Evolutionary conservation across 2,113 vertebrate genomes (phyloP).

Genomic region (Guaruba guarouba): DNA sequence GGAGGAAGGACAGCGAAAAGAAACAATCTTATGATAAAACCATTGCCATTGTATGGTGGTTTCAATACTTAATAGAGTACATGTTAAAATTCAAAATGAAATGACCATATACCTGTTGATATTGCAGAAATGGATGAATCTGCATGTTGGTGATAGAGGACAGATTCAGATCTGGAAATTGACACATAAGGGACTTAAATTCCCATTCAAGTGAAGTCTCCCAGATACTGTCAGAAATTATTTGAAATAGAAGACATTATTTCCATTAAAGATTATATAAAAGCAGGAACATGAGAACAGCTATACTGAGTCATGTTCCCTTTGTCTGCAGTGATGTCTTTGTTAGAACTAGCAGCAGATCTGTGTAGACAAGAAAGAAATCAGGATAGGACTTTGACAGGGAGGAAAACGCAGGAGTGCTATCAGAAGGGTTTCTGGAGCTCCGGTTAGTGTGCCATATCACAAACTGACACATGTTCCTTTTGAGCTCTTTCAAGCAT

Average conservation of each 20-base stretch:
- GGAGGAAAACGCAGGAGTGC: background rate
- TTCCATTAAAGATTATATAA: background rate
- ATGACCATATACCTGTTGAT: accelerated
- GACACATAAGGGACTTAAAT: accelerated
- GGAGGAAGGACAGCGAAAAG: background rate
- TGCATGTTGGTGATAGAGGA: background rate
- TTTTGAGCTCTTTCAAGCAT: background rate
- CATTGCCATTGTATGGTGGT: accelerated
- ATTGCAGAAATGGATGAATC: background rate
- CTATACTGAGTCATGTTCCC: accelerated
- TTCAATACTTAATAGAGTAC: background rate
- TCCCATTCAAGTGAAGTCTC: background rate
- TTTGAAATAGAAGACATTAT: accelerated
- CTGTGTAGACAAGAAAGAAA: background rate
- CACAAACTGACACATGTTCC: background rate
- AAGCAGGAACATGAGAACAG: background rate
- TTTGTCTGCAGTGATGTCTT: accelerated
- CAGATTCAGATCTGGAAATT: background rate
- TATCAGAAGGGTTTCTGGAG: background rate
- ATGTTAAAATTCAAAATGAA: background rate
- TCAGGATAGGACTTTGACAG: background rate
- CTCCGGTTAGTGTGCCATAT: accelerated
- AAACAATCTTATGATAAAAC: background rate
- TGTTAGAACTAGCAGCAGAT: too few species aligned
- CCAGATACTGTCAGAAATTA: background rate